A percentile compares a stretch with the other conserved stretches of the same genome.
These are phyloP conservation scores for Tachystola acroxantha DNA, from an alignment of 2,888 invertebrate species.

Conservation along the genomic window DNA sequence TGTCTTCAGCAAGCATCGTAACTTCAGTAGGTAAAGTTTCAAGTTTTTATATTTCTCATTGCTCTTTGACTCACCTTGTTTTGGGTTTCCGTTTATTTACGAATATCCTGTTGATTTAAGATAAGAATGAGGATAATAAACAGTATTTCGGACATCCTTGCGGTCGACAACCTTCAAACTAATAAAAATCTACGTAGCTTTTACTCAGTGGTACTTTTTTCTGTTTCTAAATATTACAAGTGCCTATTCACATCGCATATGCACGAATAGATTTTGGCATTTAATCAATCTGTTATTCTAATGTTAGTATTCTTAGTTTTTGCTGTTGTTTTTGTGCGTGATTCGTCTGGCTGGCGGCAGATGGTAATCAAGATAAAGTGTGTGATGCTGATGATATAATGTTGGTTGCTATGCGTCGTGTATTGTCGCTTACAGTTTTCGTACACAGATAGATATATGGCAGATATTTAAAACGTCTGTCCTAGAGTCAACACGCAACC, in stretches of 20 bases:
- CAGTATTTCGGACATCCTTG: conserved; percentile 19
- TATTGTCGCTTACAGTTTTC: no score
- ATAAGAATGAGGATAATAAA: conserved; percentile 17
- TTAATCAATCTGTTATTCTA: conserved; percentile 1
- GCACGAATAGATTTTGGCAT: neutral
- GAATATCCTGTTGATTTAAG: conserved; percentile 20
- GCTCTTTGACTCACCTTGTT: conserved; percentile 7
- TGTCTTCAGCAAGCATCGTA: no score
- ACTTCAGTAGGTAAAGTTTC: no score
- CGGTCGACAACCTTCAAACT: conserved; percentile 15
- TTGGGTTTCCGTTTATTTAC: conserved; percentile 1
- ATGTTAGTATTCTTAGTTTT: neutral
- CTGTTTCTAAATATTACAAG: conserved; percentile 9
- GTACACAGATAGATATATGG: no score
- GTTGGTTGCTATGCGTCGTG: no score
- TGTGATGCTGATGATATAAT: no score
- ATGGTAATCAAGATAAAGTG: neutral
- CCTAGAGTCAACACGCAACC: no score
- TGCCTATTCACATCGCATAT: no score
- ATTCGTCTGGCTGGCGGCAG: neutral
- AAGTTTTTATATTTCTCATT: no score
- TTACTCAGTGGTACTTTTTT: neutral
- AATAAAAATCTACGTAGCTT: no score
- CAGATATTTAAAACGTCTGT: no score
- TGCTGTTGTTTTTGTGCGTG: neutral